These are phyloP conservation scores for Rhea americana DNA, from an alignment of 2,113 vertebrate genomes.

Conservation along the genomic window DNA sequence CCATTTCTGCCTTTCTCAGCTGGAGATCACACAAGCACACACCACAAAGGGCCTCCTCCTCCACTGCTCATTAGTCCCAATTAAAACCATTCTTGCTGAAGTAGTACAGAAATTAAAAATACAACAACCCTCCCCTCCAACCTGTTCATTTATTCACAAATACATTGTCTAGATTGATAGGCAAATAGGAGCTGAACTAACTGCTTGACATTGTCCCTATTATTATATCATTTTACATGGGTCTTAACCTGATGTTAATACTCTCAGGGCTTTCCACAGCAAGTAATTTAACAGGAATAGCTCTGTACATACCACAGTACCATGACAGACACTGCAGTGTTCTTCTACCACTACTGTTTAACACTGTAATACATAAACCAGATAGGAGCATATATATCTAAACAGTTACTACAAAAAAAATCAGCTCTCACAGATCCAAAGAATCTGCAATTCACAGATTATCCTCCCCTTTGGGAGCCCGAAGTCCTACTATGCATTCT, in stretches of 20 bases:
- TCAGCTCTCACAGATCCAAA: background rate
- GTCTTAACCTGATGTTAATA: background rate
- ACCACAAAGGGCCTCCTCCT: background rate
- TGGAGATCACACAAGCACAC: background rate
- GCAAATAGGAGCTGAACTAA: background rate
- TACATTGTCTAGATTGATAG: background rate
- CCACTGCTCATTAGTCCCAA: background rate
- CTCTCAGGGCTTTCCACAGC: background rate
- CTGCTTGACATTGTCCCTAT: background rate
- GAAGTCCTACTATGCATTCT: background rate
- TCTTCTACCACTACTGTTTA: background rate
- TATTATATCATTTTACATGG: background rate
- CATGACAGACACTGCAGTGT: background rate
- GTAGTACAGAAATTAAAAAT: background rate
- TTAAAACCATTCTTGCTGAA: background rate
- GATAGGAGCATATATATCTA: background rate
- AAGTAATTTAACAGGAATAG: background rate
- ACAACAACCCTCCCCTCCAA: background rate
- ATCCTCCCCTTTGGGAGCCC: background rate
- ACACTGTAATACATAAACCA: background rate
- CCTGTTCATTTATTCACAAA: background rate
- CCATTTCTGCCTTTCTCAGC: background rate
- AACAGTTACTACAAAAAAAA: background rate
- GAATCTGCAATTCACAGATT: background rate
- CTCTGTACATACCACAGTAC: background rate